phyloP scores from a whole-genome alignment of 2,888 invertebrate genomes.

The Nephrotoma appendiculata region DNA sequence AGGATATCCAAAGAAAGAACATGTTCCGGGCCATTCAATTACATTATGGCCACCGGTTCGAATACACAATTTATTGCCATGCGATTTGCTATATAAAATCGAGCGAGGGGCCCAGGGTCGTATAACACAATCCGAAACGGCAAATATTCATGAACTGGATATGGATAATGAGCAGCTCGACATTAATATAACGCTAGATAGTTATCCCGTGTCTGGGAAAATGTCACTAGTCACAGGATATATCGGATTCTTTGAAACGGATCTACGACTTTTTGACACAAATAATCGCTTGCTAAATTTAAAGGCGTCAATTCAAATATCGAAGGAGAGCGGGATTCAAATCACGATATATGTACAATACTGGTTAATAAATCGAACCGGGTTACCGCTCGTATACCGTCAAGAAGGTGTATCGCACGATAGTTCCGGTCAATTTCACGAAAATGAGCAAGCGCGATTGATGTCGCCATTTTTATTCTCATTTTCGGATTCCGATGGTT shows the following conservation, averaged over 20 bases:
- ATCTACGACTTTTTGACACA: constrained; percentile 61
- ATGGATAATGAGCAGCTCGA: constrained; percentile 52
- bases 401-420: constrained; percentile 69
- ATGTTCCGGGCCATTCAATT: constrained; percentile 69
- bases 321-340: constrained; percentile 39
- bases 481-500: constrained; percentile 78
- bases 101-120: constrained; percentile 30
- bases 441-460: constrained; percentile 89
- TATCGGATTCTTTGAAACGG: constrained; percentile 42
- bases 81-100: constrained; percentile 53
- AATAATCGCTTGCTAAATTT: constrained; percentile 59
- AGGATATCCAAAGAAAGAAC: constrained; percentile 54
- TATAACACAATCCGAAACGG: constrained; percentile 33
- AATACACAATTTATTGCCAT: constrained; percentile 76
- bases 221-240: constrained; percentile 37
- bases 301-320: constrained; percentile 45
- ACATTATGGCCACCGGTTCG: constrained; percentile 71
- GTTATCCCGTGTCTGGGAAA: constrained; percentile 59
- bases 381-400: constrained; percentile 86
- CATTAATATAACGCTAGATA: constrained; percentile 65
- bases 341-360: constrained; percentile 58
- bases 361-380: constrained; percentile 94
- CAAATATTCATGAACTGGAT: constrained; percentile 45
- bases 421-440: constrained; percentile 82
- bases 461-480: constrained; percentile 87